Evolutionary conservation across 1,140 invertebrate genomes (phyloP).

Genomic region (Anastrepha ludens): DNA sequence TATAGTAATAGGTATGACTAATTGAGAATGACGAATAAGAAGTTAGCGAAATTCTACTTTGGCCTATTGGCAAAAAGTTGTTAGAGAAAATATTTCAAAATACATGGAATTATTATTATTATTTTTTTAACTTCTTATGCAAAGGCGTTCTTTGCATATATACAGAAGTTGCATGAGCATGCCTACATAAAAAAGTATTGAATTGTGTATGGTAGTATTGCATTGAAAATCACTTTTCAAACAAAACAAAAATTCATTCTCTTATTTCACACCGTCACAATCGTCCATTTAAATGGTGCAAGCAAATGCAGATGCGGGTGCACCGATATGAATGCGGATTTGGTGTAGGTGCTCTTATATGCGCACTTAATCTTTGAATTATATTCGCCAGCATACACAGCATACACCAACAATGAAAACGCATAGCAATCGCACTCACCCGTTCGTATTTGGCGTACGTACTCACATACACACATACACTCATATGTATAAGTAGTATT

Average conservation of each 20-base stretch:
- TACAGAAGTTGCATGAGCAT: too few relatives aligned
- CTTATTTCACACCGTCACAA: conserved; percentile 23
- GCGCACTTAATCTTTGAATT: conserved; percentile 29
- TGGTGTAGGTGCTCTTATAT: conserved; percentile 37
- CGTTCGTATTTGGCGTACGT: not conserved
- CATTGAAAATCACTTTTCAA: too few relatives aligned
- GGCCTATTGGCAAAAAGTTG: too few relatives aligned
- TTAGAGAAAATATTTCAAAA: too few relatives aligned
- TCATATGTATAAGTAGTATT: not conserved
- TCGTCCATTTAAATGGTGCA: not conserved
- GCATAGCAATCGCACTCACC: not conserved
- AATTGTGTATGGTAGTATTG: too few relatives aligned
- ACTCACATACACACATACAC: not conserved
- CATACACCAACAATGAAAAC: not conserved
- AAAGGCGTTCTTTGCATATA: too few relatives aligned
- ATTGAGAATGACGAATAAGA: too few relatives aligned
- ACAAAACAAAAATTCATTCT: not conserved
- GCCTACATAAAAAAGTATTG: too few relatives aligned
- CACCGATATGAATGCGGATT: not conserved
- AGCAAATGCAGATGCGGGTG: conserved; percentile 34
- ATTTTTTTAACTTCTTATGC: too few relatives aligned
- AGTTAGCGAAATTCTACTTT: too few relatives aligned
- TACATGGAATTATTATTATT: too few relatives aligned
- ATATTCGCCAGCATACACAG: not conserved
- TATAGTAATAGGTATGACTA: too few relatives aligned